Base-by-base conservation (phyloP, 1,140 invertebrate species). In the Arion vulgaris region DNA sequence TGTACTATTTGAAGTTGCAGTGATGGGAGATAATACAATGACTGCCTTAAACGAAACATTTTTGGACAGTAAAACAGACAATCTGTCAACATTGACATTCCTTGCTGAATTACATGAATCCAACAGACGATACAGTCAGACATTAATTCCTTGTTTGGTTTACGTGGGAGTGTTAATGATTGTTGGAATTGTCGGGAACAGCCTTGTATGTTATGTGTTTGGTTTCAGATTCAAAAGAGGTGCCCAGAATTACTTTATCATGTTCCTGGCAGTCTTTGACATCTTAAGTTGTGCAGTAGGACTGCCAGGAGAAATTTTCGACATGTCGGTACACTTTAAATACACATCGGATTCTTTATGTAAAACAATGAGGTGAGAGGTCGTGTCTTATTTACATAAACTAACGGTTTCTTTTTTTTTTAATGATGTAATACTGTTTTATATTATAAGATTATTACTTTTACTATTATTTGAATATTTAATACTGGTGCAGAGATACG, bases 281-380 rank as follows among this genome's bases (percentile, higher is more conserved):
- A 62, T 89, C 0, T 13, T 84, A 19, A 81, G 76, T 19, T 86
- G 86, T 57, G 17, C 81, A 9, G 28, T 87, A 0, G 82, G 80
- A 28, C 85, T 89, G 81, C 87, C 87, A 0, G 83, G 80, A 19
- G 87, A 88, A 72, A 88, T 89, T 7, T 81, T 83, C 19, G 87
- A 89, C 73, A 66, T 88, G 62, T 32, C 84, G 5, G 86, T 80
- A 45, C 81, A 77, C 38, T 85, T 84, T 68, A 88, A 83, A n/a
- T 88, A 88, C 68, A 66, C 81, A 49, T 85, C 81, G 9, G 82
- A 79, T 19, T n/a, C 82, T 0, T 76, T 86, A 0, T 90, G 89
- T 73, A 88, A 87, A 77, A 72, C 89, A 9, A 85, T 89, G 68
- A 80, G 87, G 26, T 89, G 26, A 62, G 13, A n/a, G n/a, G n/a